Evolutionary conservation across 2,113 vertebrate species (phyloP).

Genomic region (Nycticebus coucang): DNA sequence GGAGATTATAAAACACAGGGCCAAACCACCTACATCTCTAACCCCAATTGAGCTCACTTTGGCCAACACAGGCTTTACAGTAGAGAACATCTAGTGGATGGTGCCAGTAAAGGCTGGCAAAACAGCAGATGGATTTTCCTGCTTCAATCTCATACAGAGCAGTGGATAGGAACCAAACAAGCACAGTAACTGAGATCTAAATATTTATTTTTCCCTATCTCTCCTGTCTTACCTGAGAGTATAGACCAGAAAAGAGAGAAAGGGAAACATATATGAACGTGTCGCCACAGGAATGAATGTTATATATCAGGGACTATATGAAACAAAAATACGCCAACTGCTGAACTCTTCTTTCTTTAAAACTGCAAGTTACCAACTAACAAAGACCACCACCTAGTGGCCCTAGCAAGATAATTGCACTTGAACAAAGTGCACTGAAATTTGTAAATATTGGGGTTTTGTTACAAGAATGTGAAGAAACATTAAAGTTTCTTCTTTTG

Average conservation of each 20-base stretch:
- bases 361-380: conserved; percentile 56
- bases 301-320: background rate
- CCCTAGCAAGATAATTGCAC: conserved; percentile 23
- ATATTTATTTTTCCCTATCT: background rate
- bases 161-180: background rate
- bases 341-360: conserved; percentile 27
- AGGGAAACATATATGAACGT: background rate
- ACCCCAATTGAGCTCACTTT: background rate
- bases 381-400: conserved; percentile 81
- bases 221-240: background rate
- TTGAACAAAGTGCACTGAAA: background rate
- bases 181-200: background rate
- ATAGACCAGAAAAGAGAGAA: conserved; percentile 6
- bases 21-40: background rate
- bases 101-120: background rate
- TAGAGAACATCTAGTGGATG: background rate
- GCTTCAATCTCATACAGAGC: background rate
- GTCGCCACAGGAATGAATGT: background rate
- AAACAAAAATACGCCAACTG: conserved; percentile 37
- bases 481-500: background rate
- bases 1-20: background rate
- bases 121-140: background rate
- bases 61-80: background rate
- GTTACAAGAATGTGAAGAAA: background rate
- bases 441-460: background rate